Evolutionary conservation across 2,113 vertebrate species (phyloP).

Genomic region (Platycercus adscitus): DNA sequence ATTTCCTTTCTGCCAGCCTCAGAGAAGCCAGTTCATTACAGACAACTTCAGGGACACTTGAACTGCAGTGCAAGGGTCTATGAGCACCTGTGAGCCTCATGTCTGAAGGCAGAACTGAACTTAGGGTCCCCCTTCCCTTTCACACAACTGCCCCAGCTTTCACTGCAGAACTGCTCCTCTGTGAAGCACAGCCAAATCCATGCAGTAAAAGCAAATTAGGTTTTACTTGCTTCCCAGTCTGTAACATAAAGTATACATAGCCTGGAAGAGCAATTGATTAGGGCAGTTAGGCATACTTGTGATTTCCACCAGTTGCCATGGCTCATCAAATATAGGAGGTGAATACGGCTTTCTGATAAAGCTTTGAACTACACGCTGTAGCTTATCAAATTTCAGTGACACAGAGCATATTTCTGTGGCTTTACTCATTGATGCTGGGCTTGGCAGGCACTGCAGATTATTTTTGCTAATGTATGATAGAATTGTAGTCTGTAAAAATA

Average conservation of each 20-base stretch:
- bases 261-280: neutral
- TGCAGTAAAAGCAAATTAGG: neutral
- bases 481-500: neutral
- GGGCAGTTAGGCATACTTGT: fast-evolving
- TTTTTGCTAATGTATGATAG: neutral
- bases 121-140: neutral
- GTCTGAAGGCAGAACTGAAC: neutral
- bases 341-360: neutral
- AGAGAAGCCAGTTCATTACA: neutral
- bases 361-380: neutral
- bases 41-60: neutral
- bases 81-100: neutral
- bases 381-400: neutral
- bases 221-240: neutral
- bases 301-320: neutral
- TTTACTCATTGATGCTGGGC: neutral
- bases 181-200: neutral
- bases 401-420: neutral
- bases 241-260: neutral
- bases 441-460: neutral
- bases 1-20: neutral
- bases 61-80: neutral
- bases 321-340: neutral
- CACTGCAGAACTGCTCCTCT: neutral
- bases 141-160: neutral